Evolutionary conservation across 2,797 vertebrate species (phyloP).

Genomic region (Eospalax fontanierii): DNA sequence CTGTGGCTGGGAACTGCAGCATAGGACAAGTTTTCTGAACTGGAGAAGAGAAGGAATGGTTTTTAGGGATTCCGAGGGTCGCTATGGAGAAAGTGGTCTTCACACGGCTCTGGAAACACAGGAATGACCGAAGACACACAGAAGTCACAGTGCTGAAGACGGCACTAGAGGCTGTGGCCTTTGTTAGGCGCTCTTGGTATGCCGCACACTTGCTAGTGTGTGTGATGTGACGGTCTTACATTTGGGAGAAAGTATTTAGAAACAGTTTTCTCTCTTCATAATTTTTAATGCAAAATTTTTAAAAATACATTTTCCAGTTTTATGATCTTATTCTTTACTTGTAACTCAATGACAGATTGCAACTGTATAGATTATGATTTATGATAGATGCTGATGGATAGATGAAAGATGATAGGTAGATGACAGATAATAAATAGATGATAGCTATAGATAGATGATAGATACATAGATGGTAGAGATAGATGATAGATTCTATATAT

Average conservation of each 20-base stretch:
- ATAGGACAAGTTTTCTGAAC: not conserved
- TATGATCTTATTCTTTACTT: not conserved
- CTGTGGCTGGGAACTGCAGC: not conserved
- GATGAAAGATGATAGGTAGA: not conserved
- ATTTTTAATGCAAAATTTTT: not conserved
- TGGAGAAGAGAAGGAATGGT: constrained; percentile 29
- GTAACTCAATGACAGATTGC: not conserved
- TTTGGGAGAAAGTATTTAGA: not conserved
- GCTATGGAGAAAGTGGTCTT: not conserved
- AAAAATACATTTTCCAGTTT: not conserved
- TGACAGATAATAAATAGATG: too few relatives aligned
- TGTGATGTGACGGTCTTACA: not conserved
- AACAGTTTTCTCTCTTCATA: not conserved
- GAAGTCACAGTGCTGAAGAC: not conserved
- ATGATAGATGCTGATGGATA: not conserved
- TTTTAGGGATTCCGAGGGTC: not conserved
- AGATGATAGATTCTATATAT: too few relatives aligned
- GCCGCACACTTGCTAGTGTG: not conserved
- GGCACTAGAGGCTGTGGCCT: too few relatives aligned
- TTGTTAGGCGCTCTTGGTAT: too few relatives aligned
- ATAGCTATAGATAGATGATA: too few relatives aligned
- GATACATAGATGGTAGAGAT: too few relatives aligned
- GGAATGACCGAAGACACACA: not conserved
- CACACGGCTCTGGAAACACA: not conserved
- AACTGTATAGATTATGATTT: not conserved